These are phyloP conservation scores for Apostichopus parvimensis DNA, from an alignment of 35 echinoderm and acorn worm genomes.

Conservation along the genomic window DNA sequence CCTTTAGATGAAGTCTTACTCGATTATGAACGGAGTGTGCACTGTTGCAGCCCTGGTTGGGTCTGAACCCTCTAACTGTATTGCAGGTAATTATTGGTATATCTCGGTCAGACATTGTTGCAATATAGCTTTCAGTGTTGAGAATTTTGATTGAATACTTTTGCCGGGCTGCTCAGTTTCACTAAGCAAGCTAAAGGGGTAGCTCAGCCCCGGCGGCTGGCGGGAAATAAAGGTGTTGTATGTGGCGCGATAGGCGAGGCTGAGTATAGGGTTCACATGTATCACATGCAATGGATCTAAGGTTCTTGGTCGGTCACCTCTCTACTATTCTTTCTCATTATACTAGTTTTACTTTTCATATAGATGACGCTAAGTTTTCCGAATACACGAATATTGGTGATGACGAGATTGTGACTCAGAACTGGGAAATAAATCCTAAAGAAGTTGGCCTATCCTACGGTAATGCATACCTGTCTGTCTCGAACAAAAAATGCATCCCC, in stretches of 20 bases:
- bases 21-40: not conserved
- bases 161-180: not conserved
- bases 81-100: not conserved
- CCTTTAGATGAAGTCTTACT: not conserved
- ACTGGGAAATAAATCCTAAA: not conserved
- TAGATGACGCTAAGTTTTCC: not conserved
- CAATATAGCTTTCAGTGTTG: not conserved
- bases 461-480: not conserved
- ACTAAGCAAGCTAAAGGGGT: too few species aligned
- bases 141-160: not conserved
- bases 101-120: not conserved
- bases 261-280: too few species aligned
- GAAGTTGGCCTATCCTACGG: not conserved
- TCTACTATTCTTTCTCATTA: not conserved
- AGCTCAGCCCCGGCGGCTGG: too few species aligned
- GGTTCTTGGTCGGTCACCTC: too few species aligned
- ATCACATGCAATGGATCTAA: too few species aligned
- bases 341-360: not conserved
- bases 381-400: not conserved
- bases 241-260: too few species aligned
- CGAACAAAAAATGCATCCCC: not conserved
- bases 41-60: not conserved
- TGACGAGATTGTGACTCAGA: not conserved
- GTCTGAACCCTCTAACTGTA: not conserved
- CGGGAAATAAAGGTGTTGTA: too few species aligned